These are phyloP conservation scores for Perithous albicinctus DNA, from an alignment of 2,888 invertebrate genomes.

Conservation along the genomic window DNA sequence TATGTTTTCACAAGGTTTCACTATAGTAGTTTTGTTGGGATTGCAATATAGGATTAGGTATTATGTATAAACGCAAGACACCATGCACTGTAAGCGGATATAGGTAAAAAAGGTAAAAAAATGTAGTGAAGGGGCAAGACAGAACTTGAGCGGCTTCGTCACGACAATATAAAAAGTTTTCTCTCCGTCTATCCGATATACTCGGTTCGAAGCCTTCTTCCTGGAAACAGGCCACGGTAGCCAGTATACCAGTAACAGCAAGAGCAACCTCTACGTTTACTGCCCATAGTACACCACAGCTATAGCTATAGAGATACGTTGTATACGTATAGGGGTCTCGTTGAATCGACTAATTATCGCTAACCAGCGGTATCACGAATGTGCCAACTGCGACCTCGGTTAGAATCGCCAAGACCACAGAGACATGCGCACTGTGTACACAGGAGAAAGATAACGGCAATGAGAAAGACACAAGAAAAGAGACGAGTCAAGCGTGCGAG, in stretches of 20 bases:
- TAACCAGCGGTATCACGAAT: slow-evolving; percentile 61
- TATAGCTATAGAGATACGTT: background rate
- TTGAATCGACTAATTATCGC: slow-evolving; percentile 65
- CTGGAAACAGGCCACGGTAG: slow-evolving; percentile 30
- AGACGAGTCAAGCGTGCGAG: slow-evolving; percentile 55
- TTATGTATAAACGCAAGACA: background rate
- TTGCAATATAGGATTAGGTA: background rate
- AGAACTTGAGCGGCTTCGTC: slow-evolving; percentile 17
- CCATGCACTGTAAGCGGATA: background rate
- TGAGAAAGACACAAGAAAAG: slow-evolving; percentile 67
- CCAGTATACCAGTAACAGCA: slow-evolving; percentile 17
- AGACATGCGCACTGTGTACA: slow-evolving; percentile 5
- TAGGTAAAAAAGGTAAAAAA: background rate
- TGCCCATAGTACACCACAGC: slow-evolving; percentile 3
- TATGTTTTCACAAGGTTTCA: background rate
- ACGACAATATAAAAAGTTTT: slow-evolving; percentile 21
- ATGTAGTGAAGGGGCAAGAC: background rate
- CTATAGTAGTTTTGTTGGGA: background rate
- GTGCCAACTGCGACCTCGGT: slow-evolving; percentile 53
- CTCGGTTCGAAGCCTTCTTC: slow-evolving; percentile 50
- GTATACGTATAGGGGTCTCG: slow-evolving; percentile 38
- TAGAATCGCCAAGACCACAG: slow-evolving; percentile 1
- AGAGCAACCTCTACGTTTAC: slow-evolving; percentile 21
- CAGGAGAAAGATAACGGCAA: slow-evolving; percentile 48
- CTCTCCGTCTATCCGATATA: slow-evolving; percentile 32